phyloP scores from a whole-genome alignment of 1,140 invertebrate genomes.

The Anagrus nilaparvatae region DNA sequence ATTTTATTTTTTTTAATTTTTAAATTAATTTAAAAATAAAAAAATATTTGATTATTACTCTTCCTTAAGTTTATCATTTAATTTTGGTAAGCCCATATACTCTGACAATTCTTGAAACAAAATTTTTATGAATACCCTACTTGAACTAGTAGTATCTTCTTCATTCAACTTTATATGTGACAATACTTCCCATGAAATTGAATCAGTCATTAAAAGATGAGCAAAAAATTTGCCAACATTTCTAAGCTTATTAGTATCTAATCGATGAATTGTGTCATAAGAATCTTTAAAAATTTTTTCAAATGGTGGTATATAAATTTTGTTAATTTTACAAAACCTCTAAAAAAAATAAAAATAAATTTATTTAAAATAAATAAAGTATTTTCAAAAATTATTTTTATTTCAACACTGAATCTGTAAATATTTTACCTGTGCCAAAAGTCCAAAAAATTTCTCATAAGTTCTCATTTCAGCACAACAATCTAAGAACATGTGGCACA shows the following conservation, averaged over 20 bases:
- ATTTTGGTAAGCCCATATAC: slow-evolving; percentile 86
- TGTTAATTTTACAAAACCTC: slow-evolving; percentile 87
- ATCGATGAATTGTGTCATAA: slow-evolving; percentile 84
- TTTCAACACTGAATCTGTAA: neutral
- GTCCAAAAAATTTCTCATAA: slow-evolving; percentile 97
- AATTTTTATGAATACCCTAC: slow-evolving; percentile 96
- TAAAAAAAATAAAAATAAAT: slow-evolving; percentile 36
- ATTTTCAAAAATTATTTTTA: slow-evolving; percentile 3
- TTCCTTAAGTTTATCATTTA: slow-evolving; percentile 86
- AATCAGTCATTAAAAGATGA: slow-evolving; percentile 92
- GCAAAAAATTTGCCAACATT: slow-evolving; percentile 98
- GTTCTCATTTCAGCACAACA: slow-evolving; percentile 98
- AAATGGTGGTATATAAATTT: slow-evolving; percentile 84
- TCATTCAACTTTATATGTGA: slow-evolving; percentile 86
- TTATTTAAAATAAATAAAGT: slow-evolving; percentile 1
- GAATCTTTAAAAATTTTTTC: slow-evolving; percentile 94
- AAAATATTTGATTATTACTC: slow-evolving; percentile 39
- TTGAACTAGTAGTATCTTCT: slow-evolving; percentile 96
- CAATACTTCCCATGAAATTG: slow-evolving; percentile 88
- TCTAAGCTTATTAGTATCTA: slow-evolving; percentile 94
- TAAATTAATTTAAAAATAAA: neutral
- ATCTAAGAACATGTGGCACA: slow-evolving; percentile 98
- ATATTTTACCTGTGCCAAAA: slow-evolving; percentile 60
- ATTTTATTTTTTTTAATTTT: neutral
- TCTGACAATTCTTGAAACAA: slow-evolving; percentile 94